Conservation (phyloP, 1,140 invertebrate genomes). For the Bicyclus anynana region DNA sequence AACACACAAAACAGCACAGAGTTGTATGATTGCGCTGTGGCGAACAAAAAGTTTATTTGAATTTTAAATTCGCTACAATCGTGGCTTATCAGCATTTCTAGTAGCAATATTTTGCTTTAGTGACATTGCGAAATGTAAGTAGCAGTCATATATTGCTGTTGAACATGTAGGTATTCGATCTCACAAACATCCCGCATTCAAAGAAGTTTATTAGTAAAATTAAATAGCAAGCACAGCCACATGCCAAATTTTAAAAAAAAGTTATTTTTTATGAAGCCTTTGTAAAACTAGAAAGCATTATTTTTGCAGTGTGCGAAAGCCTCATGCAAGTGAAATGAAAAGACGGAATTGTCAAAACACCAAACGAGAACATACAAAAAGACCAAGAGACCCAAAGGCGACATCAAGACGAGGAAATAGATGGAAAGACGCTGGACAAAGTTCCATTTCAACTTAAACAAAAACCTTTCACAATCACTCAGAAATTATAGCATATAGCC, state of each 20-base stretch:
- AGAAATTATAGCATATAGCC: constrained; percentile 13
- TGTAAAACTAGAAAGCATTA: background rate
- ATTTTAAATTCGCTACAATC: constrained; percentile 37
- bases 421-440: constrained; percentile 51
- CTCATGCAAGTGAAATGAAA: constrained; percentile 10
- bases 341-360: constrained; percentile 1
- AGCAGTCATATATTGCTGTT: constrained; percentile 56
- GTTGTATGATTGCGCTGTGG: constrained; percentile 4
- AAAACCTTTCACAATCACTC: constrained; percentile 47
- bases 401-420: constrained; percentile 14
- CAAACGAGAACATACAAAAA: background rate
- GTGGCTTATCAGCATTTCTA: constrained; percentile 25
- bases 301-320: constrained; percentile 1
- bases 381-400: constrained; percentile 8
- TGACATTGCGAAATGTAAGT: constrained; percentile 24
- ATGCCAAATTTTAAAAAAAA: background rate
- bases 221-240: constrained; percentile 12
- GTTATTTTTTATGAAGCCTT: background rate
- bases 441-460: constrained; percentile 28
- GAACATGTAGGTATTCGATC: constrained; percentile 30
- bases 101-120: constrained; percentile 25
- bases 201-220: constrained; percentile 35
- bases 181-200: constrained; percentile 63
- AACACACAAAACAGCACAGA: background rate
- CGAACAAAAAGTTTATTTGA: constrained; percentile 35